Evolutionary conservation across 2,113 vertebrate species (phyloP).

Genomic region (Theristicus caerulescens): DNA sequence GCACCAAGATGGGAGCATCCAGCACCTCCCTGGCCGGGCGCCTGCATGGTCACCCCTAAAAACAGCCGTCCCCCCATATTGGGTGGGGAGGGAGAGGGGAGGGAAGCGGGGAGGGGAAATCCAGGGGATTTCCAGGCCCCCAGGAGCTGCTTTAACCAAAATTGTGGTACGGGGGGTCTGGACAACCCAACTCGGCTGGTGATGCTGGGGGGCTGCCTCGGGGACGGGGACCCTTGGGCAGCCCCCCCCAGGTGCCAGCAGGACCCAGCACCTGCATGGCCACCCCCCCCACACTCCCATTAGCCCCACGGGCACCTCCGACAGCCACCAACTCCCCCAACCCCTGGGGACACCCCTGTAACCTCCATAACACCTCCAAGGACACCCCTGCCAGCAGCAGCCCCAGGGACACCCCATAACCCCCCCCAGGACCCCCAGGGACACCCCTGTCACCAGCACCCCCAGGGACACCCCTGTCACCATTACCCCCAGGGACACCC

Average conservation of each 20-base stretch:
- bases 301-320: neutral
- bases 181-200: accelerated
- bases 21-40: neutral
- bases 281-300: neutral
- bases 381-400: neutral
- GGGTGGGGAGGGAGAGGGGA: neutral
- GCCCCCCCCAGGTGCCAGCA: neutral
- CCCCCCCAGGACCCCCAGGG: neutral
- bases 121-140: neutral
- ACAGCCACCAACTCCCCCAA: neutral
- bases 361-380: too few relatives aligned
- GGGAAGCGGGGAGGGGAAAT: neutral
- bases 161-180: neutral
- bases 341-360: neutral
- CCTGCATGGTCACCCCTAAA: neutral
- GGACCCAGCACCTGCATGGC: neutral
- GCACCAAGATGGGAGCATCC: accelerated
- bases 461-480: too few relatives aligned
- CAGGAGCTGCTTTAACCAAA: neutral
- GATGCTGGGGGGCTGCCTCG: neutral
- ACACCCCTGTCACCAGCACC: neutral
- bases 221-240: neutral
- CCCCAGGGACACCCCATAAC: neutral
- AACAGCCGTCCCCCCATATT: accelerated
- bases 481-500: neutral